Evolutionary conservation across 2,888 invertebrate genomes (phyloP).

Genomic region (Odontothrips loti): DNA sequence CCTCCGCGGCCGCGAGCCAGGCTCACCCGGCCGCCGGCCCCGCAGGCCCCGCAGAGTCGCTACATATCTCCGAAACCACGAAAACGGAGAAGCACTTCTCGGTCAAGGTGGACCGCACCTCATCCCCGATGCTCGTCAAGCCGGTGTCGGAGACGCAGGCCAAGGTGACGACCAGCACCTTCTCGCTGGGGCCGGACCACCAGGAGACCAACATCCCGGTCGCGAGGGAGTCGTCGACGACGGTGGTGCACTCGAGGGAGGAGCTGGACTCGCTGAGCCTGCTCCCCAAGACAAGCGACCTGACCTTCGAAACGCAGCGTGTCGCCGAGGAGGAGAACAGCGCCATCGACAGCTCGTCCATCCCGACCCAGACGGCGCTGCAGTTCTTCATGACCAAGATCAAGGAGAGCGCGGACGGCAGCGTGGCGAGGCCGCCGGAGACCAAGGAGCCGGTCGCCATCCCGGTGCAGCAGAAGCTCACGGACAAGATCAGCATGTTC

Average conservation of each 20-base stretch:
- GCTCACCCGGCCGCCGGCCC: background rate
- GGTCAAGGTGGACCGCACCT: slow-evolving; percentile 38
- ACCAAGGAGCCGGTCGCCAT: slow-evolving; percentile 44
- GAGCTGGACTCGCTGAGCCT: background rate
- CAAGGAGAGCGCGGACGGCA: slow-evolving; percentile 48
- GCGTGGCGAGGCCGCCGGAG: slow-evolving; percentile 44
- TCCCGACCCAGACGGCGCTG: slow-evolving; percentile 60
- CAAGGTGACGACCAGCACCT: background rate
- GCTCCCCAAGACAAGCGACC: background rate
- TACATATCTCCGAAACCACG: slow-evolving; percentile 39
- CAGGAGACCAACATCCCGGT: slow-evolving; percentile 9
- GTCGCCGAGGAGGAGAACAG: slow-evolving; percentile 41
- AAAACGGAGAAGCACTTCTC: slow-evolving; percentile 42
- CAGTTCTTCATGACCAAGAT: slow-evolving; percentile 64
- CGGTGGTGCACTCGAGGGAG: background rate
- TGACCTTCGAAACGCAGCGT: background rate
- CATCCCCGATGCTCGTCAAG: slow-evolving; percentile 32
- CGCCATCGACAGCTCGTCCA: slow-evolving; percentile 55
- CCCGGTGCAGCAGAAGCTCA: slow-evolving; percentile 41
- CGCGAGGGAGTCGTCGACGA: background rate
- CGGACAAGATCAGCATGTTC: slow-evolving; percentile 25
- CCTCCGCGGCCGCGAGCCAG: background rate
- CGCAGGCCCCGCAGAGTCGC: background rate
- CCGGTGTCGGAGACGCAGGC: slow-evolving; percentile 27
- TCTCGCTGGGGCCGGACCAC: slow-evolving; percentile 7